These are phyloP conservation scores for Pampusana beccarii DNA, from an alignment of 2,113 vertebrate species.

Conservation along the genomic window DNA sequence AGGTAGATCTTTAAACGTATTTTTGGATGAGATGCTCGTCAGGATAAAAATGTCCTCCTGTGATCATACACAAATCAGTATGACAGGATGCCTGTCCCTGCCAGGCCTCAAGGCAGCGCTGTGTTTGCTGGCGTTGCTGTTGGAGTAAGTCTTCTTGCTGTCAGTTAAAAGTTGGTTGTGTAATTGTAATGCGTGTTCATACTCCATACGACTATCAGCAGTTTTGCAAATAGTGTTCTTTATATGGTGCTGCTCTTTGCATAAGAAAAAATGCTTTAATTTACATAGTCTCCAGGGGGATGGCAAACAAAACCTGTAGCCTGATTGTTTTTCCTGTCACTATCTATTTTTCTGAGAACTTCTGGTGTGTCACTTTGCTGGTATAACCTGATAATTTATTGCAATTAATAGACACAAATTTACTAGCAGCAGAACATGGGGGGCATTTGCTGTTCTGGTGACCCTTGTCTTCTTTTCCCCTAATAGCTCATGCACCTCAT, in stretches of 20 bases:
- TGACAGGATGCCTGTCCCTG: accelerated
- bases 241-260: background rate
- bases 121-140: background rate
- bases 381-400: conserved; percentile 1
- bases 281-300: background rate
- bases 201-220: background rate
- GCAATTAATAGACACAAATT: conserved; percentile 11
- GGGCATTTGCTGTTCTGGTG: background rate
- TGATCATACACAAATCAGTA: background rate
- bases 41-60: background rate
- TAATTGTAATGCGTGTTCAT: background rate
- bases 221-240: conserved; percentile 33
- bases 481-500: background rate
- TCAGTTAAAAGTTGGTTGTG: background rate
- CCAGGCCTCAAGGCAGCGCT: background rate
- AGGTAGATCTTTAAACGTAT: background rate
- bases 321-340: conserved; percentile 48
- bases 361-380: background rate
- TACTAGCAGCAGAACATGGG: conserved; percentile 3
- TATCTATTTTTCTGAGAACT: conserved; percentile 31
- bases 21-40: background rate
- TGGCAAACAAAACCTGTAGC: conserved; percentile 35
- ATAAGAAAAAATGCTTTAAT: conserved; percentile 33
- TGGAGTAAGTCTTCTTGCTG: background rate
- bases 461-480: background rate